Conservation (phyloP, 2,113 vertebrate genomes). For the Prionailurus viverrinus region DNA sequence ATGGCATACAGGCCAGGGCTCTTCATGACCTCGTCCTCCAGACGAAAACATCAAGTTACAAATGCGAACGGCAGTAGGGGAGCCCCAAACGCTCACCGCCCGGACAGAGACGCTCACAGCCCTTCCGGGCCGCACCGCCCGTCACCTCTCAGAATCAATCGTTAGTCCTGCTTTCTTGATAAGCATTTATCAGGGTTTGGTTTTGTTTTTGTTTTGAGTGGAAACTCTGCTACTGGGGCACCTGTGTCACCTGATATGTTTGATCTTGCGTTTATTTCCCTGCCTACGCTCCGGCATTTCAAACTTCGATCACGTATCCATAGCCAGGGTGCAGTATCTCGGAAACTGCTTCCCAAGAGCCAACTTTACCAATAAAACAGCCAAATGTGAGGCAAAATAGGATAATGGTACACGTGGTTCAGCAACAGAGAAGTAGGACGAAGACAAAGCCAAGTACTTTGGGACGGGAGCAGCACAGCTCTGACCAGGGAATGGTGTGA, state of each 20-base stretch:
- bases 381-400: background rate
- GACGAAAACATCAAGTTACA: conserved; percentile 60
- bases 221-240: background rate
- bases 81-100: fast-evolving
- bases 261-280: background rate
- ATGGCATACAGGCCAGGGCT: conserved; percentile 87
- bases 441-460: fast-evolving
- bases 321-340: background rate
- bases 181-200: background rate
- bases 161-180: background rate
- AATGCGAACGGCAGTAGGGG: fast-evolving
- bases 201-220: background rate
- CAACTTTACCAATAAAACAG: background rate
- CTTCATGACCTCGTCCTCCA: conserved; percentile 92
- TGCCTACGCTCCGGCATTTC: background rate
- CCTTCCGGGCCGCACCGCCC: fast-evolving
- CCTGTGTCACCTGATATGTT: too few species aligned
- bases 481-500: fast-evolving
- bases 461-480: fast-evolving
- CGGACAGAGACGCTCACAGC: background rate
- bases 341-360: background rate
- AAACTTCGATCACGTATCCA: background rate
- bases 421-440: background rate
- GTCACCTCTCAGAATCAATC: background rate
- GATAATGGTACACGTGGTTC: background rate